phyloP scores from a whole-genome alignment of 2,797 vertebrate genomes.

The Hafferia zeledoni region DNA sequence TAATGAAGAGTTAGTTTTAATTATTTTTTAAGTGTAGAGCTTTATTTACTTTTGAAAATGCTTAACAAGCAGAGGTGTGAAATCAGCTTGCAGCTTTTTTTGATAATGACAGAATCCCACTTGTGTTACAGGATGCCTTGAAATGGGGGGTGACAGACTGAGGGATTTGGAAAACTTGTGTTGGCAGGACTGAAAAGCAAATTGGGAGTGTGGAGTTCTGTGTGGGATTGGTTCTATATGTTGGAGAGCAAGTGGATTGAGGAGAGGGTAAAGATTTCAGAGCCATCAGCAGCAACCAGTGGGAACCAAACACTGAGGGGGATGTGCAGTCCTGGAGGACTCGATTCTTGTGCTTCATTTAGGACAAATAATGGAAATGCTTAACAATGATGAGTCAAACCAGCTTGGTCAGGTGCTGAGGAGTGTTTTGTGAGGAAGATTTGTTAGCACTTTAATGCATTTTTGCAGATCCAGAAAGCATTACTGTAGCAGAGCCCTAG shows the following conservation, averaged over 20 bases:
- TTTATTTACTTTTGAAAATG: slow-evolving; percentile 40
- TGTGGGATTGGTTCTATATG: neutral
- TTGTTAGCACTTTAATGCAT: neutral
- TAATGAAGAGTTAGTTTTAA: slow-evolving; percentile 35
- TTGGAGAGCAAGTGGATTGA: neutral
- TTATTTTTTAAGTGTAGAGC: slow-evolving; percentile 33
- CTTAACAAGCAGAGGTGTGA: slow-evolving; percentile 36
- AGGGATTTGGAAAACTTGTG: neutral
- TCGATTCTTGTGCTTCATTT: neutral
- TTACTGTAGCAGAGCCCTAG: neutral
- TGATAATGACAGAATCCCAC: neutral
- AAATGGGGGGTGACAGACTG: neutral
- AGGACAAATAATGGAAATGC: neutral
- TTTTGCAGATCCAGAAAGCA: neutral
- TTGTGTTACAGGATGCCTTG: neutral
- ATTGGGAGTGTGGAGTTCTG: fast-evolving
- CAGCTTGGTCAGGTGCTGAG: neutral
- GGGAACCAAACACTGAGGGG: fast-evolving
- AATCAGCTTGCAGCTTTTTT: neutral
- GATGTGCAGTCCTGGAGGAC: neutral
- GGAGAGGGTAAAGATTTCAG: neutral
- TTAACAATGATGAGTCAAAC: neutral
- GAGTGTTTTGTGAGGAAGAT: neutral
- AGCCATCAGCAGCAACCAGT: neutral
- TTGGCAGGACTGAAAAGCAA: neutral